A percentile compares a stretch with the other conserved stretches of the same genome.
Evolutionary conservation across 2,797 vertebrate genomes (phyloP).

Genomic region (Oreonectes daqikongensis): DNA sequence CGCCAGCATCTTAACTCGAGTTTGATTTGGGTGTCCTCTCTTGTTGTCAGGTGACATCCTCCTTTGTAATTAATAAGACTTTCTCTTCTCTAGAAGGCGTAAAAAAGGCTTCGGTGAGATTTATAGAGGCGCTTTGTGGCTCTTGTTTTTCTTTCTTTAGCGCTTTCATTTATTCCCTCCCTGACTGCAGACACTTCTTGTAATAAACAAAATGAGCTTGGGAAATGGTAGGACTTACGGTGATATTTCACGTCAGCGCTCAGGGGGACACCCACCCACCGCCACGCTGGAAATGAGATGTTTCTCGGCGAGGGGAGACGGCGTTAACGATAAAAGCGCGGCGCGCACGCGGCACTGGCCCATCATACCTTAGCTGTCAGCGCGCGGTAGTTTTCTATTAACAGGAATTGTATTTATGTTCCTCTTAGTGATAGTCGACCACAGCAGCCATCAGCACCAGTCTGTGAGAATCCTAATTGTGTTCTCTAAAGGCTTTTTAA

Average conservation of each 20-base stretch:
- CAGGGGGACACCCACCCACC: conserved; percentile 35
- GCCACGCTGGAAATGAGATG: conserved; percentile 13
- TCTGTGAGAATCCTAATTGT: background rate
- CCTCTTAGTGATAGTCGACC: background rate
- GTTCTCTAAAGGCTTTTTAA: background rate
- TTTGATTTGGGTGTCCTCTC: conserved; percentile 1
- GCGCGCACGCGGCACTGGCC: background rate
- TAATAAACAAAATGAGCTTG: conserved; percentile 51
- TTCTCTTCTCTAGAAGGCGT: conserved; percentile 8
- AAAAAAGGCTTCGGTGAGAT: conserved; percentile 36
- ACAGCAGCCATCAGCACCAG: too few relatives aligned
- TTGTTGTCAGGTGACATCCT: conserved; percentile 28
- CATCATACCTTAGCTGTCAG: background rate
- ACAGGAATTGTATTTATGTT: background rate
- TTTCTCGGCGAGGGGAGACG: conserved; percentile 3
- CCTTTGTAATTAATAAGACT: conserved; percentile 37
- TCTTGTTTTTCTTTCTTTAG: conserved; percentile 40
- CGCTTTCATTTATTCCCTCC: conserved; percentile 39
- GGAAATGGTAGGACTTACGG: conserved; percentile 41
- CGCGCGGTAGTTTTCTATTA: background rate
- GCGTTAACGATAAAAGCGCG: background rate
- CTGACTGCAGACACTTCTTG: conserved; percentile 41
- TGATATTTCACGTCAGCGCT: conserved; percentile 45
- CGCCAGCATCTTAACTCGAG: background rate
- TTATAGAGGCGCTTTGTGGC: conserved; percentile 34